Evolutionary conservation across 2,797 vertebrate genomes (phyloP), one percentile per base, ranked within the genome.

Genomic region (Hyperoplus immaculatus): DNA sequence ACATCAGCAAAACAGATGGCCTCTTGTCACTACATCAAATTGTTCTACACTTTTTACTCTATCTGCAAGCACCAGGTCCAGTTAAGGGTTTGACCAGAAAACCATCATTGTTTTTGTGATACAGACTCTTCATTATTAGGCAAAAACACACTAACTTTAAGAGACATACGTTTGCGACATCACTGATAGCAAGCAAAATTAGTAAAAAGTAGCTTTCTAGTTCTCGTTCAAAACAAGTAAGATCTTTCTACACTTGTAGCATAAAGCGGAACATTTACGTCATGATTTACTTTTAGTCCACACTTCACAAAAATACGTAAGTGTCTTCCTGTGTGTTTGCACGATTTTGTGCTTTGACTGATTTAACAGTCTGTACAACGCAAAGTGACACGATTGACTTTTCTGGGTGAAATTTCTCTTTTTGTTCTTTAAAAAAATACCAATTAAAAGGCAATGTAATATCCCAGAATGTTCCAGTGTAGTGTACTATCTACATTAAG

Each of bases 31-130:
- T 50, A 8, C 15, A 66, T 57, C 16, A 50, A 43, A 67, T 54
- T 14, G 29, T 73, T 65, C 58, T 60, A 11, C 49, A 54, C 14
- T 54, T 53, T 15, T 57, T 58, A 66, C 36, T 65, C 18, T 21
- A 8, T 39, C 51, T 49, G 45, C 18, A 7, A 45, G 4, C 29
- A 15, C 47, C 29, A 70, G 38, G 7, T 69, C 4, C 46, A 67
- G 42, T 14, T 59, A 39, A 21, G 41, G 18, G 1, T 74, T 58
- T 65, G 15, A 38, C 18, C 6, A 64, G 5, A 72, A 15, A 11
- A 18, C 15, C n/a, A 47, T 50, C 43, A 18, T 45, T 29, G 29
- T 29, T 29, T 29, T 29, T 29, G 29, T 29, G 29, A 29, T 29
- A 3, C 29, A 29, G 3, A 29, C 29, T 29, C 29, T 29, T 29